Base-by-base conservation (phyloP, 2,888 invertebrate species). In the Syritta pipiens region DNA sequence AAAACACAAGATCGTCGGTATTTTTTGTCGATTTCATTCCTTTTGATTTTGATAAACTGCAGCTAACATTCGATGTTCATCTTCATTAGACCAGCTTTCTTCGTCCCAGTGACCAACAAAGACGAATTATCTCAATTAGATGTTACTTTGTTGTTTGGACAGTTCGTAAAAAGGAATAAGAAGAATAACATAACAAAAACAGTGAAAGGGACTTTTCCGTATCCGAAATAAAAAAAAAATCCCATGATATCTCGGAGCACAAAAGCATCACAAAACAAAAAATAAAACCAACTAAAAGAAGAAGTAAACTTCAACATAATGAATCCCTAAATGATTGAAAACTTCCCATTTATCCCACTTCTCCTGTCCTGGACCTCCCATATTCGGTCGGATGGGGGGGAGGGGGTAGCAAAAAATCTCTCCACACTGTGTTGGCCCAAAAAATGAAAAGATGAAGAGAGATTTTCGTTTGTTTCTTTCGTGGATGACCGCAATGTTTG, bases 321-420 rank as follows among this genome's bases (percentile, higher is more conserved):
- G 77, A 67, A 72, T 74, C 67, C 72, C 48, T 79, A 74, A 74
- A 79, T 79, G 79, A 79, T 79, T 79, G 79, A 79, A 79, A 79
- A 68, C 62, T 74, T 79, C 48, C 62, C 79, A 74, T 79, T 74
- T 74, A 74, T 79, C 68, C 40, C 55, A 57, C 57, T 79, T 62
- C 35, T 55, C 35, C 32, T n/a, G 17, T 46, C 4, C 12, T 40
- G n/a, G n/a, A n/a, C n/a, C n/a, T n/a, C n/a, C n/a, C n/a, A n/a
- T 6, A 10, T 32, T 9, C 9, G 5, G 5, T 22, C 40, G 17
- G 9, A 19, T 9, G 19, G 1, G 35, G 30, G 12, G 9, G 17
- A 17, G 17, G 30, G 19, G 42, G 3, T n/a, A n/a, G n/a, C n/a
- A n/a, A n/a, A n/a, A n/a, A n/a, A n/a, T n/a, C n/a, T n/a, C n/a